Conservation (phyloP, 2,888 invertebrate species). For the Tipula unca region DNA sequence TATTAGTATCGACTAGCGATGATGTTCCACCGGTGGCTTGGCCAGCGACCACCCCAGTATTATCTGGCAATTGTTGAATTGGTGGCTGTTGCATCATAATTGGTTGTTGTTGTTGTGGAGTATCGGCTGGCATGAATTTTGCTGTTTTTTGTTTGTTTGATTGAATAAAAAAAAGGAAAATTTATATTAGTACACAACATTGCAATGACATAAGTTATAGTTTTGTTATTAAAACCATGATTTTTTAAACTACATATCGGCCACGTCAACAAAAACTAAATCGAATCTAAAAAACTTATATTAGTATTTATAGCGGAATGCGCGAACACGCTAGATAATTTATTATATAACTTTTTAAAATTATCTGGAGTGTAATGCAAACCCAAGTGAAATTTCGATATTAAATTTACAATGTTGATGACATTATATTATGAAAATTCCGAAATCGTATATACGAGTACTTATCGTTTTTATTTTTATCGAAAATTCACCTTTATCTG, state of each 20-base stretch:
- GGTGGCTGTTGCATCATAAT: conserved; percentile 36
- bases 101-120: conserved; percentile 31
- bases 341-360: background rate
- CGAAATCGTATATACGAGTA: background rate
- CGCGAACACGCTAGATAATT: background rate
- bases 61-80: background rate
- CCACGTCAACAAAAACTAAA: background rate
- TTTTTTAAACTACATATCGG: background rate
- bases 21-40: background rate
- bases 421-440: background rate
- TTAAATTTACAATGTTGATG: background rate
- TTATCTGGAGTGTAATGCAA: background rate
- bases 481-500: background rate
- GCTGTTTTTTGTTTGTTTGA: conserved; percentile 22
- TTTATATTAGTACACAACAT: background rate
- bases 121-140: conserved; percentile 27
- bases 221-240: background rate
- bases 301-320: background rate
- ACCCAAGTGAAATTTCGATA: background rate
- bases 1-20: background rate
- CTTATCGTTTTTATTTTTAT: too few species aligned
- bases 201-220: background rate
- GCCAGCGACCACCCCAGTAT: background rate
- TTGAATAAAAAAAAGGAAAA: background rate
- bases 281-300: background rate